Base-by-base conservation (phyloP, 2,888 invertebrate species). In the Agriopis leucophaearia region DNA sequence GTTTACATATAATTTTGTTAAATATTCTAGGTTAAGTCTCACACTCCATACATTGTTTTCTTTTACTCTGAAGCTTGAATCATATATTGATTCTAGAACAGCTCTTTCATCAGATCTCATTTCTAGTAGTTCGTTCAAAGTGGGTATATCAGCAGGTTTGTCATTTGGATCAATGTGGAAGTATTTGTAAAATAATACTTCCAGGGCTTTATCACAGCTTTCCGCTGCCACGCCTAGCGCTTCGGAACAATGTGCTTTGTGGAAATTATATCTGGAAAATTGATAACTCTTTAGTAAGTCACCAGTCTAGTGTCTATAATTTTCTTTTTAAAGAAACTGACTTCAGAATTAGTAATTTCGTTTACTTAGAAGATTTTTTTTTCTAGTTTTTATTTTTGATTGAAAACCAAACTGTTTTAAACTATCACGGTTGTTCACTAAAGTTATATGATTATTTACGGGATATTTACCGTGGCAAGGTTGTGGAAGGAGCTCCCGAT, bases 21-120 rank as follows among this genome's bases (percentile, higher is more conserved):
- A 84, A 84, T 96, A 96, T 76, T 96, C 95, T 66, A 97, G 86
- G 78, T 95, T 94, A 64, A 97, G 88, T 79, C 95, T 95, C 0
- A 97, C 88, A 71, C 92, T 95, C 97, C 97, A 97, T 16, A 97
- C 94, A 87, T 97, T 95, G 62, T 94, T 92, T 64, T 97, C 96
- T 82, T 96, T 96, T 70, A 96, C 96, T 78, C 91, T 94, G 83
- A 96, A 97, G 40, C 94, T 93, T 40, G 94, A 89, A 68, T 96
- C 97, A 78, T 97, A 97, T 72, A 97, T 97, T 15, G 97, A 97
- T 87, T 96, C 95, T 42, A 97, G 87, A 0, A 96, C 96, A 71
- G 95, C 95, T 85, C 95, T 96, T 81, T 97, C 97, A 64, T 97
- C 97, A 10, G 87, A 88, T 69, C 96, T 94, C 89, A 96, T 95